Base-by-base conservation (phyloP, 1,140 invertebrate genomes). In the Drosophila nikananu region DNA sequence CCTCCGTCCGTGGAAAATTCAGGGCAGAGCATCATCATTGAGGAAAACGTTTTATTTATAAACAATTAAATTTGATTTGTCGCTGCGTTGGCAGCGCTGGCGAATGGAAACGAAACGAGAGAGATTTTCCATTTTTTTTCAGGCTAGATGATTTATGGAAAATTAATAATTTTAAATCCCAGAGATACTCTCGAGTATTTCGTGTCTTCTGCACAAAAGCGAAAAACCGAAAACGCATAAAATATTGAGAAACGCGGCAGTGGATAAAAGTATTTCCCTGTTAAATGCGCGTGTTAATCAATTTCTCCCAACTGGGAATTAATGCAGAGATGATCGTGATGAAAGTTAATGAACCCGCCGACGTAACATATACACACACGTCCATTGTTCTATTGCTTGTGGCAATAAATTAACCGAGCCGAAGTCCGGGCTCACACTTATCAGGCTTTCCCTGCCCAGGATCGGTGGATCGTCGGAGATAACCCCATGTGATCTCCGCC, bases 11-110 rank as follows among this genome's bases (percentile, higher is more conserved):
- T 51, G 21, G 37, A 39, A 61, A 66, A 46, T 61, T 41, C 57
- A 79, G 44, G 27, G 48, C 51, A 75, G 49, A 21, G 15, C 44
- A 62, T 21, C 77, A 71, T 67, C 81, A 89, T 89, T 89, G 71
- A 76, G 86, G 71, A 90, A 90, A 90, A 86, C 86, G 86, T 90
- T 90, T 90, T 90, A 90, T 90, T 90, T 90, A 90, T 90, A 90
- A 90, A 90, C 86, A 90, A 90, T 90, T 90, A 86, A 90, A 74
- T 86, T 86, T 90, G 86, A 90, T 91, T 90, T 90, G 86, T 90
- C 75, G 86, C 55, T 77, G 54, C 68, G 76, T 72, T 80, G 80
- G 72, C 77, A 51, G 75, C 44, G 13, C 46, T 49, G 54, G 80
- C 37, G 46, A 70, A 81, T 65, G 71, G n/a, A 59, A 81, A 73